These are phyloP conservation scores for Drosophila subsilvestris DNA, from an alignment of 2,888 invertebrate species.

Conservation along the genomic window DNA sequence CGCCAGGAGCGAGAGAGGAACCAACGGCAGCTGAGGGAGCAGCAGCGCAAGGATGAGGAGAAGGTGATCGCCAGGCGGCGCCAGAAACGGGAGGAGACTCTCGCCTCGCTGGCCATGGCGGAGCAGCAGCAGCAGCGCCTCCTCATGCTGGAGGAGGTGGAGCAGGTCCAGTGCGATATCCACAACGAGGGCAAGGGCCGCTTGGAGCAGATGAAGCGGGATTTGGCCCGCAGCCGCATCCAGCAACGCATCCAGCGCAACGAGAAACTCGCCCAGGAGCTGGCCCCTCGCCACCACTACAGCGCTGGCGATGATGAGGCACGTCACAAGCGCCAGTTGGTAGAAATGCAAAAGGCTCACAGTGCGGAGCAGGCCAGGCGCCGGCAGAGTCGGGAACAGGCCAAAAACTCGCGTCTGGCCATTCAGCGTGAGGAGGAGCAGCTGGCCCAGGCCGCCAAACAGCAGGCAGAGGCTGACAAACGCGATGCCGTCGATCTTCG, in stretches of 20 bases:
- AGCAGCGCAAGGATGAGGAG: constrained; percentile 81
- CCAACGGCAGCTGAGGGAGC: constrained; percentile 79
- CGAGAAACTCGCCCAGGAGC: constrained; percentile 84
- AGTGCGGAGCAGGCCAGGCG: constrained; percentile 80
- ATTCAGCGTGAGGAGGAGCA: constrained; percentile 75
- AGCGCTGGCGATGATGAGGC: constrained; percentile 84
- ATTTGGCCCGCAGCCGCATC: constrained; percentile 82
- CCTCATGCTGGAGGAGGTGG: constrained; percentile 82
- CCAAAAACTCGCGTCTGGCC: constrained; percentile 76
- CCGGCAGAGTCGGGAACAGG: constrained; percentile 70
- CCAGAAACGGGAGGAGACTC: constrained; percentile 66
- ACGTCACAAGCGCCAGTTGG: constrained; percentile 85
- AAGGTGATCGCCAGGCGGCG: constrained; percentile 73
- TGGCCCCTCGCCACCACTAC: constrained; percentile 84
- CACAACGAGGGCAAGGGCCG: constrained; percentile 84
- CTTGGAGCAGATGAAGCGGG: constrained; percentile 82
- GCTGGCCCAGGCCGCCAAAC: constrained; percentile 58
- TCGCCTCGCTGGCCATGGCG: constrained; percentile 59
- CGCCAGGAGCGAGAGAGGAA: constrained; percentile 63
- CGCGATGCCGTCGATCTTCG: constrained; percentile 75
- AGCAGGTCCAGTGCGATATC: constrained; percentile 84
- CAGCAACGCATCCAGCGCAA: constrained; percentile 84
- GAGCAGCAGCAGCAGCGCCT: constrained; percentile 64
- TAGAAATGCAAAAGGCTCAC: constrained; percentile 84
- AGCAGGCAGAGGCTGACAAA: constrained; percentile 58